phyloP scores from a whole-genome alignment of 2,888 invertebrate genomes.

The Ernsta delagoae region DNA sequence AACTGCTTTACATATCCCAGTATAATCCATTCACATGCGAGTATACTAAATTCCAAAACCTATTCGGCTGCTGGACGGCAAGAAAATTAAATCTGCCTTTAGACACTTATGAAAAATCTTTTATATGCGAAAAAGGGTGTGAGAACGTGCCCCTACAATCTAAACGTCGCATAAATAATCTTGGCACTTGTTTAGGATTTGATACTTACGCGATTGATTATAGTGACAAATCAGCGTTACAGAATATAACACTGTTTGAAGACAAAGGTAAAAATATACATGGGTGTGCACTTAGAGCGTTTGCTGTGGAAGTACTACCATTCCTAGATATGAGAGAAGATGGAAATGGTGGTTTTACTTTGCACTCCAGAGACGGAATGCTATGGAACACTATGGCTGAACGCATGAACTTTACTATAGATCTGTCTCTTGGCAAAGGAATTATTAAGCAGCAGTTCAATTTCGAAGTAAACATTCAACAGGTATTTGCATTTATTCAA shows the following conservation, averaged over 20 bases:
- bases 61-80: constrained; percentile 63
- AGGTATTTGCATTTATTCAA: constrained; percentile 60
- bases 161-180: constrained; percentile 53
- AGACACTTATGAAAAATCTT: constrained; percentile 52
- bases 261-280: constrained; percentile 64
- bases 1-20: constrained; percentile 50
- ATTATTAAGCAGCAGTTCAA: constrained; percentile 57
- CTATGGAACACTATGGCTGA: constrained; percentile 67
- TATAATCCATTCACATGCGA: constrained; percentile 62
- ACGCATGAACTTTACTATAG: constrained; percentile 68
- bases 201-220: constrained; percentile 51
- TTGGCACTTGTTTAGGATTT: constrained; percentile 69
- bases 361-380: constrained; percentile 60
- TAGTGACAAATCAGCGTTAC: constrained; percentile 41
- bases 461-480: constrained; percentile 60
- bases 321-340: constrained; percentile 55
- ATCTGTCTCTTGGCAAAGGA: constrained; percentile 53
- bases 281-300: constrained; percentile 59
- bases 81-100: constrained; percentile 59
- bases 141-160: constrained; percentile 59
- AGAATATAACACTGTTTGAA: constrained; percentile 54
- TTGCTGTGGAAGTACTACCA: constrained; percentile 56
- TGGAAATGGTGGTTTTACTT: constrained; percentile 14
- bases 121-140: constrained; percentile 61
- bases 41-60: constrained; percentile 49